Evolutionary conservation across 2,888 invertebrate species (phyloP).

Genomic region (Ophion ellenae): DNA sequence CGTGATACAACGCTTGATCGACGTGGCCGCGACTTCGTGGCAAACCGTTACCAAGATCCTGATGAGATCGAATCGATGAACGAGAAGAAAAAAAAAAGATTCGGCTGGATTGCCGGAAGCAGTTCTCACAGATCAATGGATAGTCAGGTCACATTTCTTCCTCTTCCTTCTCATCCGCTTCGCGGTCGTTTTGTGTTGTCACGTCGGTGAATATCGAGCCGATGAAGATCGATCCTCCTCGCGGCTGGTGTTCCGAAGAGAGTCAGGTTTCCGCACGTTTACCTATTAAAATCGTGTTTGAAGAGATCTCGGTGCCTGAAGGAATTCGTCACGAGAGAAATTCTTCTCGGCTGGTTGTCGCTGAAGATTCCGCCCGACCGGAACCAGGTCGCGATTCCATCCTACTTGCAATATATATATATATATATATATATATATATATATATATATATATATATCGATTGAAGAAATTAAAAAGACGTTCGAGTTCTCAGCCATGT

Average conservation of each 20-base stretch:
- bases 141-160: slow-evolving; percentile 74
- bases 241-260: slow-evolving; percentile 34
- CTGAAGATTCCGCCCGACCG: slow-evolving; percentile 42
- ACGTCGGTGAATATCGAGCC: slow-evolving; percentile 48
- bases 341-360: slow-evolving; percentile 23
- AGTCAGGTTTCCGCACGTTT: slow-evolving; percentile 65
- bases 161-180: slow-evolving; percentile 15
- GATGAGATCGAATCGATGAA: slow-evolving; percentile 57
- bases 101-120: slow-evolving; percentile 72
- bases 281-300: slow-evolving; percentile 32
- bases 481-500: no score
- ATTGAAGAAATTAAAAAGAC: neutral
- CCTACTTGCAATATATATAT: neutral
- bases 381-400: slow-evolving; percentile 56
- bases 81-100: slow-evolving; percentile 63
- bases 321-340: slow-evolving; percentile 48
- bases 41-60: slow-evolving; percentile 58
- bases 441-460: no score
- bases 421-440: no score
- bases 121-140: slow-evolving; percentile 72
- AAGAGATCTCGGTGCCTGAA: slow-evolving; percentile 27
- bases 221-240: slow-evolving; percentile 16
- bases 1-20: slow-evolving; percentile 21
- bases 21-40: slow-evolving; percentile 10
- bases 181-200: slow-evolving; percentile 59